Base-by-base conservation (phyloP, 64 coral and sea anemone species). In the Exaiptasia diaphana region DNA sequence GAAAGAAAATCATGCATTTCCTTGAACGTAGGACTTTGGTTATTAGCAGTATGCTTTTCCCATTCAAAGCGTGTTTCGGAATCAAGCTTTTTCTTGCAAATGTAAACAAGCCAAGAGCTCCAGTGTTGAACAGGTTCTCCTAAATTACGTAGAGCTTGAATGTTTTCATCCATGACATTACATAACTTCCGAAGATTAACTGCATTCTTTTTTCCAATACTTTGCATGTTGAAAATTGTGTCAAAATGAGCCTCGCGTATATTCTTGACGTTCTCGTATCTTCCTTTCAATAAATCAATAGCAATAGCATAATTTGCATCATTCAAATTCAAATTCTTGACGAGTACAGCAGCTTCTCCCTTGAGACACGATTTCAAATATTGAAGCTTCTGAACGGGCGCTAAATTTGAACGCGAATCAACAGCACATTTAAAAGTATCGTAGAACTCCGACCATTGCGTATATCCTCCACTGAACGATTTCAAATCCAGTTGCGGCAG, bases 61-160 rank as follows among this genome's bases (percentile, higher is more conserved):
- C 37, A 79, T 59, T 79, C 76, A 59, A 79, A 79, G 31, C 76
- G 76, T 38, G 56, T 79, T 35, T 79, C 76, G 7, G 55, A 15
- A 27, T 80, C 77, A 37, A 80, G 36, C 77, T 65, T 80, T 80
- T 80, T 65, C 57, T 64, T 80, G 45, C 32, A 60, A 64, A 42
- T 42, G 62, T 65, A 80, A 28, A 80, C 23, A 39, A 80, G 55
- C 77, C 38, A 80, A 20, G 76, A 79, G 62, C 64, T 18, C 77
- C 38, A 80, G 46, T 80, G n/a, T n/a, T n/a, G n/a, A n/a, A n/a
- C 24, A 80, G 77, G 77, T 26, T 80, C 77, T 25, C 77, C 50
- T 57, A 57, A 21, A 57, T 57, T 57, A 1, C 27, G 18, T 56
- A 56, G 26, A 5, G 53, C 53, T 56, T 56, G 53, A 56, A 56